Conservation (phyloP, 2,797 vertebrate species). For the Leptodactylus fallax region DNA sequence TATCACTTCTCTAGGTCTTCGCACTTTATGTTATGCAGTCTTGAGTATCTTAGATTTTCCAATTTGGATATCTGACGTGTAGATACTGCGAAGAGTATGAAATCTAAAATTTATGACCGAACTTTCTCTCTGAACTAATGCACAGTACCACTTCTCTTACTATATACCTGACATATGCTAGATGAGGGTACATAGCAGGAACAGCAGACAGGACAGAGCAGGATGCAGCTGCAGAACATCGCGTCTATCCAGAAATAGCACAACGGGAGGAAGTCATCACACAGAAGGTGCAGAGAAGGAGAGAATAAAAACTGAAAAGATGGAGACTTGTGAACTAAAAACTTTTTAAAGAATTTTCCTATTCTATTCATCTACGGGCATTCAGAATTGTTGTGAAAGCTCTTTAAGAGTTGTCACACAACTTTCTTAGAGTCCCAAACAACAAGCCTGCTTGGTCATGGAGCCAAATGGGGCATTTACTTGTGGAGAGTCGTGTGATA, state of each 20-base stretch:
- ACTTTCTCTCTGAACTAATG: too few relatives aligned
- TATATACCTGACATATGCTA: too few relatives aligned
- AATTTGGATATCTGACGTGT: too few relatives aligned
- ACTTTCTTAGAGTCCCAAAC: neutral
- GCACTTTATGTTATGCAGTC: too few relatives aligned
- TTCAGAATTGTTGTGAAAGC: too few relatives aligned
- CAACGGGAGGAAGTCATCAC: slow-evolving; percentile 23
- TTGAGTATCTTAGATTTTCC: too few relatives aligned
- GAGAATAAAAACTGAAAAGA: neutral
- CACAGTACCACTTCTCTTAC: too few relatives aligned
- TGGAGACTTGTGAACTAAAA: too few relatives aligned
- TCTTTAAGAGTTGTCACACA: neutral
- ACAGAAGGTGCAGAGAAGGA: slow-evolving; percentile 9
- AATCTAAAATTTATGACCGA: too few relatives aligned
- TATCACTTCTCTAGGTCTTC: too few relatives aligned
- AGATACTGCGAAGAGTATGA: too few relatives aligned
- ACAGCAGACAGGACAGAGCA: neutral
- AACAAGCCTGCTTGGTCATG: neutral
- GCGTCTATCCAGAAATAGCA: slow-evolving; percentile 9
- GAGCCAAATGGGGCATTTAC: too few relatives aligned
- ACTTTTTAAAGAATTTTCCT: neutral
- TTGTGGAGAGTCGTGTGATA: neutral
- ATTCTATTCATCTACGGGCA: neutral
- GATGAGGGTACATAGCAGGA: neutral
- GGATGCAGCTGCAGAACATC: slow-evolving; percentile 32